Evolutionary conservation across 2,888 invertebrate genomes (phyloP).

Genomic region (Pollenia amentaria): DNA sequence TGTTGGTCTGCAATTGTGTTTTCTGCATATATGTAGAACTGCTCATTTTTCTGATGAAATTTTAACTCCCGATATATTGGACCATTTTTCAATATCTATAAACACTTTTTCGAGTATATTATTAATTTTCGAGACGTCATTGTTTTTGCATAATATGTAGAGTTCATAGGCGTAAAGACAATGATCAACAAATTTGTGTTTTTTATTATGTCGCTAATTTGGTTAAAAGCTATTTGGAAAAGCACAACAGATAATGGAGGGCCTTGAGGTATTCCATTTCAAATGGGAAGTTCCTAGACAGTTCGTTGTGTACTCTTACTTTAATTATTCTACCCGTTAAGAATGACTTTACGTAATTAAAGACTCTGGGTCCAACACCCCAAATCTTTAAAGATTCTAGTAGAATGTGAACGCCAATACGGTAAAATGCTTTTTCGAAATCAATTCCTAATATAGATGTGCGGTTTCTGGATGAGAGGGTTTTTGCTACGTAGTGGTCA

Average conservation of each 20-base stretch:
- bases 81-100: slow-evolving; percentile 13
- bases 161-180: slow-evolving; percentile 73
- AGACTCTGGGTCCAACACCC: too few species aligned
- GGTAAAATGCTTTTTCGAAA: slow-evolving; percentile 71
- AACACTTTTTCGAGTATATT: background rate
- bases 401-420: slow-evolving; percentile 60
- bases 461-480: slow-evolving; percentile 26
- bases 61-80: slow-evolving; percentile 37
- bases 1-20: too few species aligned
- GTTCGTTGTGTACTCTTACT: too few species aligned
- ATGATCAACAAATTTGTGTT: slow-evolving; percentile 59
- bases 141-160: slow-evolving; percentile 52
- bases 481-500: slow-evolving; percentile 21
- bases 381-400: slow-evolving; percentile 26
- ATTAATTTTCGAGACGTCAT: too few species aligned
- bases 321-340: too few species aligned
- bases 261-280: too few species aligned
- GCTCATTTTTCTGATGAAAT: too few species aligned
- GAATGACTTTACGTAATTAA: too few species aligned
- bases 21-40: too few species aligned
- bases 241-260: too few species aligned
- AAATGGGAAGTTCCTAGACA: too few species aligned
- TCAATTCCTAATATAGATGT: slow-evolving; percentile 57
- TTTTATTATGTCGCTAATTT: slow-evolving; percentile 44
- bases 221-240: too few species aligned